A percentile compares a stretch with the other conserved stretches of the same genome.
Evolutionary conservation across 2,797 vertebrate genomes (phyloP).

Genomic region (Paedocypris micromegethes): DNA sequence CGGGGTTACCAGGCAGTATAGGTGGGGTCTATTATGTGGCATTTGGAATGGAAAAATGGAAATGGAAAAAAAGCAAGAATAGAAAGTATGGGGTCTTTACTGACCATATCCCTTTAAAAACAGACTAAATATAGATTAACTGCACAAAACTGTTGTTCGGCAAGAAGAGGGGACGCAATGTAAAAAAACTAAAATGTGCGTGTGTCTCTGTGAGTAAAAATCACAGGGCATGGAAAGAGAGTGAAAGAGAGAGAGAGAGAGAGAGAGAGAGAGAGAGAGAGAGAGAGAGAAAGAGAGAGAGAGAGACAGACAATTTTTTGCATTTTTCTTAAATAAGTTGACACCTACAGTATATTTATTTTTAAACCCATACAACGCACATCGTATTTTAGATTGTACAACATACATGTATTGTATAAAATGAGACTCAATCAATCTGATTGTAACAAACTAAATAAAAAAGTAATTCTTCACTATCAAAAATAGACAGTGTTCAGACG

Average conservation of each 20-base stretch:
- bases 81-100: slow-evolving; percentile 72
- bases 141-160: slow-evolving; percentile 52
- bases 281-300: slow-evolving; percentile 23
- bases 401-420: too few relatives aligned
- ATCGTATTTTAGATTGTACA: too few relatives aligned
- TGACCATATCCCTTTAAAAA: slow-evolving; percentile 70
- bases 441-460: too few relatives aligned
- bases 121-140: slow-evolving; percentile 60
- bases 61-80: slow-evolving; percentile 50
- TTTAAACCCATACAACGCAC: too few relatives aligned
- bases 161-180: slow-evolving; percentile 47
- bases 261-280: slow-evolving; percentile 1
- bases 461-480: too few relatives aligned
- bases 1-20: slow-evolving; percentile 11
- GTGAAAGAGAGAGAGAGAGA: neutral
- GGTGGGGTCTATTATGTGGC: slow-evolving; percentile 45
- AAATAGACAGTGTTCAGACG: too few relatives aligned
- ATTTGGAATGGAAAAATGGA: slow-evolving; percentile 72
- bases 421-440: too few relatives aligned
- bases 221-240: neutral
- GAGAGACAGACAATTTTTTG: neutral
- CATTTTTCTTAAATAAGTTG: too few relatives aligned
- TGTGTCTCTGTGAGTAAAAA: slow-evolving; percentile 39
- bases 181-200: too few relatives aligned
- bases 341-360: too few relatives aligned